Conservation (phyloP, 2,113 vertebrate genomes). For the Phyllostomus hastatus region DNA sequence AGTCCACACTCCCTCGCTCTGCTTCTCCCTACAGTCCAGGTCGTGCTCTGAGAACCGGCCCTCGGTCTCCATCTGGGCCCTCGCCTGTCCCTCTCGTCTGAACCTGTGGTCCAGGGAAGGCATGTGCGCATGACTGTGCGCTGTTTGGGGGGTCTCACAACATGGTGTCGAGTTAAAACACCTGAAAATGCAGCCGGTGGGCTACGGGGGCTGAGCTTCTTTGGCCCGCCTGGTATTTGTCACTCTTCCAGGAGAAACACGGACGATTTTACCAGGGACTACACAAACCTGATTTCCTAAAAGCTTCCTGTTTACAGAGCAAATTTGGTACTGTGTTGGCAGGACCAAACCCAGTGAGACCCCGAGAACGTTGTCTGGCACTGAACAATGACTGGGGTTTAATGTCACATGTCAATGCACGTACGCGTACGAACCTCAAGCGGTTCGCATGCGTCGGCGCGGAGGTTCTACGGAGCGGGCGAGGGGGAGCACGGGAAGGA, state of each 20-base stretch:
- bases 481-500: no score
- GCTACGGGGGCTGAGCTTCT: neutral
- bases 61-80: no score
- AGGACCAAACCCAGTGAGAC: neutral
- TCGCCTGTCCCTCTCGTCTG: neutral
- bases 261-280: neutral
- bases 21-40: neutral
- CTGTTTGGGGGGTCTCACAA: neutral
- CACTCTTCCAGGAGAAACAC: neutral
- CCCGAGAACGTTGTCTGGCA: neutral
- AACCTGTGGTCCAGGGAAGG: neutral
- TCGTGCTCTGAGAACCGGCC: neutral
- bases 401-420: neutral
- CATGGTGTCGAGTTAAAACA: neutral
- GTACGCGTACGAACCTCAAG: neutral
- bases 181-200: neutral
- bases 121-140: neutral
- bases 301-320: neutral
- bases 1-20: no score
- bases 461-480: neutral
- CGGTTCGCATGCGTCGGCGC: neutral
- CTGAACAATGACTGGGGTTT: neutral
- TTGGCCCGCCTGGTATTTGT: neutral
- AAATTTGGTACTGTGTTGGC: neutral
- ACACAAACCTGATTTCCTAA: neutral